phyloP scores from a whole-genome alignment of 2,113 vertebrate species.

The Nothobranchius furzeri region DNA sequence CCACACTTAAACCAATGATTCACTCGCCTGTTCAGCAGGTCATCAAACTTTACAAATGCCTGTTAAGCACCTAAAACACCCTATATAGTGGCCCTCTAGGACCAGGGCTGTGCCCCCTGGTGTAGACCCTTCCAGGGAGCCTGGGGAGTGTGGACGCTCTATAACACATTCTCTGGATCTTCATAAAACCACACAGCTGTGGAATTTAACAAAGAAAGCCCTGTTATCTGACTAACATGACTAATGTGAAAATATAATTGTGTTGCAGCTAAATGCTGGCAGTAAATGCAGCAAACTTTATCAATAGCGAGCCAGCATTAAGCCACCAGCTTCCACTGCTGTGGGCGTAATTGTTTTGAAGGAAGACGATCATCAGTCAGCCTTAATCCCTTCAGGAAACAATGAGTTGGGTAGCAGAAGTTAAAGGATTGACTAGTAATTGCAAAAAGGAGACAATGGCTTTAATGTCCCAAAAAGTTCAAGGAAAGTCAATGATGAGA shows the following conservation, averaged over 20 bases:
- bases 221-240: conserved; percentile 1
- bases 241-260: background rate
- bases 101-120: too few species aligned
- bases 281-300: background rate
- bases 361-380: conserved; percentile 1
- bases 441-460: background rate
- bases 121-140: too few species aligned
- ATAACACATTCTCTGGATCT: too few species aligned
- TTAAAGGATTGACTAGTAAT: background rate
- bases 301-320: conserved; percentile 3
- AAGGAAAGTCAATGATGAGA: background rate
- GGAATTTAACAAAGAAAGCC: background rate
- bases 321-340: background rate
- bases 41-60: too few species aligned
- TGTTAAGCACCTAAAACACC: too few species aligned
- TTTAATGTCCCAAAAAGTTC: background rate
- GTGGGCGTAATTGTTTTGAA: conserved; percentile 6
- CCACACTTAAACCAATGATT: too few species aligned
- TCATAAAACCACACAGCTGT: background rate
- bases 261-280: background rate
- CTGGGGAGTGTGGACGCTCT: too few species aligned
- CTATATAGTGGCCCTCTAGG: too few species aligned
- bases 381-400: conserved; percentile 8
- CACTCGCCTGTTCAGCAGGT: too few species aligned
- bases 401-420: conserved; percentile 1